phyloP scores from a whole-genome alignment of 2,888 invertebrate genomes.

The Arge pagana region DNA sequence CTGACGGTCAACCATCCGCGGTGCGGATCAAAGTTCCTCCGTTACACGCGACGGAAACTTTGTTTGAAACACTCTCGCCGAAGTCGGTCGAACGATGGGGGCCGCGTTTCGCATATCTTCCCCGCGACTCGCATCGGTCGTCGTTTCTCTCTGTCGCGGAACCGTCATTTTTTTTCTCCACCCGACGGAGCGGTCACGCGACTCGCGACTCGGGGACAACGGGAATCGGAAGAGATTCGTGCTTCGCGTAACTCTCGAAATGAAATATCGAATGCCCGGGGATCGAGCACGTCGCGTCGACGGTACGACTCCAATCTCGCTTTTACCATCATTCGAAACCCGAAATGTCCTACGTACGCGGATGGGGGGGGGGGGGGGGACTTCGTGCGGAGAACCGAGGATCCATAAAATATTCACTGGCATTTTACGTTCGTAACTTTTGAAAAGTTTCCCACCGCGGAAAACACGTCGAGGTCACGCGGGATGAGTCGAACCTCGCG shows the following conservation, averaged over 20 bases:
- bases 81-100: conserved; percentile 53
- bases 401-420: conserved; percentile 12
- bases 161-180: no score
- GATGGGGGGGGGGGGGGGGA: no score
- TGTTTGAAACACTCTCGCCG: conserved; percentile 54
- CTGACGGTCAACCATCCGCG: conserved; percentile 48
- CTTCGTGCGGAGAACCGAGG: no score
- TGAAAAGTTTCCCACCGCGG: not conserved
- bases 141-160: conserved; percentile 27
- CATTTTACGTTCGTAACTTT: not conserved
- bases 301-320: conserved; percentile 11
- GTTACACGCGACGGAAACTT: conserved; percentile 56
- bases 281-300: conserved; percentile 6
- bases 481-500: no score
- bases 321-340: no score
- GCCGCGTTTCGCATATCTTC: conserved; percentile 47
- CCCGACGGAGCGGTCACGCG: no score
- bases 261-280: not conserved
- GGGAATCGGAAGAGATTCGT: not conserved
- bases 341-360: no score
- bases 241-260: not conserved
- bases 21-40: conserved; percentile 53
- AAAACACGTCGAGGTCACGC: no score
- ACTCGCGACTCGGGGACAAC: no score
- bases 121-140: conserved; percentile 14